Conservation (phyloP, 2,888 invertebrate genomes). For the Podabrus alpinus region DNA sequence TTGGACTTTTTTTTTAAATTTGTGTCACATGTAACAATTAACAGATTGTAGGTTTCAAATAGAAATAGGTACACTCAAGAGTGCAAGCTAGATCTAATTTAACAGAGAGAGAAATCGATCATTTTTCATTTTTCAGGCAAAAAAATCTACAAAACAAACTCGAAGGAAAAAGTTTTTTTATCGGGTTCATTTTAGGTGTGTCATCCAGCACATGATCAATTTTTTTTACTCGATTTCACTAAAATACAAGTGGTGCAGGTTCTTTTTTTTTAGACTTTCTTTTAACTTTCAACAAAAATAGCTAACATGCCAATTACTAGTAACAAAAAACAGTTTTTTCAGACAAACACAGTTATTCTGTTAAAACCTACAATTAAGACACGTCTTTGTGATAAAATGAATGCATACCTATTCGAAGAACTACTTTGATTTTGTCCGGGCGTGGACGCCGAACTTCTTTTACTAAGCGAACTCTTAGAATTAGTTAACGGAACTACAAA, state of each 20-base stretch:
- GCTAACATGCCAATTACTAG: conserved; percentile 22
- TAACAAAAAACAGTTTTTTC: not conserved
- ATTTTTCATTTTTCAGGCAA: not conserved
- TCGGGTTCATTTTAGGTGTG: not conserved
- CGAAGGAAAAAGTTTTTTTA: not conserved
- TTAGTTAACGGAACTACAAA: conserved; percentile 51
- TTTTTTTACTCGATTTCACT: not conserved
- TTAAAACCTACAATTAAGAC: conserved; percentile 11
- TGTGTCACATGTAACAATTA: conserved; percentile 41
- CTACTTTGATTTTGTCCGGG: conserved; percentile 48
- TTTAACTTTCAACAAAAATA: conserved; percentile 8
- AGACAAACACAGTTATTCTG: not conserved
- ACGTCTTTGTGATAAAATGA: not conserved
- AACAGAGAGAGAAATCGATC: not conserved
- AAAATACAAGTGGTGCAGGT: not conserved
- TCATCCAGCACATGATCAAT: not conserved
- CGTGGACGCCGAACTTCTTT: conserved; percentile 51
- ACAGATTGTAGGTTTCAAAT: not conserved
- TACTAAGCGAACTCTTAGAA: conserved; percentile 50
- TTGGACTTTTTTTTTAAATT: conserved; percentile 31
- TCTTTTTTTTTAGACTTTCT: not conserved
- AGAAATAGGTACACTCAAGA: not conserved
- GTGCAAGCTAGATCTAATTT: not conserved
- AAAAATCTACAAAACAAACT: not conserved
- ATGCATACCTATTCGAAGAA: conserved; percentile 49